These are phyloP conservation scores for Scaptomyza tumidula DNA, from an alignment of 2,888 invertebrate species.

Conservation along the genomic window DNA sequence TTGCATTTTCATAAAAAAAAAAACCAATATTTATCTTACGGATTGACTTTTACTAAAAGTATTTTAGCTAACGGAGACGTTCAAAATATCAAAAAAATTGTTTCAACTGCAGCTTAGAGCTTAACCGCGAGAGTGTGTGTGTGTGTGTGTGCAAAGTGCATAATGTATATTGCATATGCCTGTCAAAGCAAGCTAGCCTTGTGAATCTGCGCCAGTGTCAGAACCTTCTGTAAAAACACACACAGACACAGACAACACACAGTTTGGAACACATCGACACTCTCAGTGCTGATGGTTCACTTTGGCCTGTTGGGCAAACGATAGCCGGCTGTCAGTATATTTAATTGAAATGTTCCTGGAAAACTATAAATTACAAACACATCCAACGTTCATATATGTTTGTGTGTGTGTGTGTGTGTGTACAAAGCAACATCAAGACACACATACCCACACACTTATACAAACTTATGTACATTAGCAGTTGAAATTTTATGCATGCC, in stretches of 20 bases:
- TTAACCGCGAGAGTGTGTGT: neutral
- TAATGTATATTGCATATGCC: conserved; percentile 42
- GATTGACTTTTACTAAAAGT: no score
- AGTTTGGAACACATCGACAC: neutral
- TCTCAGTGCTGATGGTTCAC: conserved; percentile 37
- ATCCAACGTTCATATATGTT: conserved; percentile 47
- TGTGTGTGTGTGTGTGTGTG: conserved; percentile 2
- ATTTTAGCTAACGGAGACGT: neutral
- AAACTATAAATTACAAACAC: conserved; percentile 74
- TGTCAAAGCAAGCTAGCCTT: conserved; percentile 28
- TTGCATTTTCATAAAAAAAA: neutral
- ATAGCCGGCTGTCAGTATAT: conserved; percentile 72
- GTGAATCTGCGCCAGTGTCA: conserved; percentile 41
- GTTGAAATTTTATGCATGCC: conserved; percentile 65
- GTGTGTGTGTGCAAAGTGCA: conserved; percentile 45
- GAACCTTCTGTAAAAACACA: conserved; percentile 12
- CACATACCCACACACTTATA: conserved; percentile 3
- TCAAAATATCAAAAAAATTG: neutral
- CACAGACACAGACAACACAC: conserved; percentile 1
- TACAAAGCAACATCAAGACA: conserved; percentile 17
- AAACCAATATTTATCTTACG: neutral
- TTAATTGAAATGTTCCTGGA: conserved; percentile 74
- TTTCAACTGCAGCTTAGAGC: conserved; percentile 25
- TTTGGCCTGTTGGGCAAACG: conserved; percentile 32
- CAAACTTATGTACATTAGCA: conserved; percentile 53